These are phyloP conservation scores for Molorchus minor DNA, from an alignment of 2,888 invertebrate species.

Conservation along the genomic window DNA sequence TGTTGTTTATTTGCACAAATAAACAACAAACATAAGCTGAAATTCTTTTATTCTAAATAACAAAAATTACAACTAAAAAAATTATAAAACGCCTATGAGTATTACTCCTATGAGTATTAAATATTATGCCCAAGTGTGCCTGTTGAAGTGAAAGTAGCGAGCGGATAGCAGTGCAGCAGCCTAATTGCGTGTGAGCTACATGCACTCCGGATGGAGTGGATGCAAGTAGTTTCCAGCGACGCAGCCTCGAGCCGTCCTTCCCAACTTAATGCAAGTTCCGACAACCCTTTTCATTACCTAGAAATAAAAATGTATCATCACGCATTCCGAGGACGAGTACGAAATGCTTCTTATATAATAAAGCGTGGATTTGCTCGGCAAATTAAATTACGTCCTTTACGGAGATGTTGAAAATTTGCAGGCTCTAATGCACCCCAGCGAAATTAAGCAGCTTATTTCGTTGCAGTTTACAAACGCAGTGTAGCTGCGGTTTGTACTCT, in stretches of 20 bases:
- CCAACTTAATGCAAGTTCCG: conserved; percentile 61
- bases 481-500: too few relatives aligned
- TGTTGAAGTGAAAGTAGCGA: conserved; percentile 10
- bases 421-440: too few relatives aligned
- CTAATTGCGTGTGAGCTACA: conserved; percentile 46
- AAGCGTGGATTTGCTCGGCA: too few relatives aligned
- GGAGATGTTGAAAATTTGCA: too few relatives aligned
- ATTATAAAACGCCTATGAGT: background rate
- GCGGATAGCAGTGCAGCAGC: background rate
- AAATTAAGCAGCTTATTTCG: too few relatives aligned
- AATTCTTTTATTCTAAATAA: conserved; percentile 6
- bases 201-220: conserved; percentile 61
- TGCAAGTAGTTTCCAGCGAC: conserved; percentile 62
- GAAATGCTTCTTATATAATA: too few relatives aligned
- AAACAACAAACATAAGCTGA: background rate
- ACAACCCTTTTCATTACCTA: conserved; percentile 58
- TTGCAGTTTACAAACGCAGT: too few relatives aligned
- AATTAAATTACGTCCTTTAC: too few relatives aligned
- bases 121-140: conserved; percentile 13
- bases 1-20: background rate
- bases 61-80: conserved; percentile 4
- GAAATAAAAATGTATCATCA: conserved; percentile 26
- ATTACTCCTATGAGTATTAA: background rate
- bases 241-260: conserved; percentile 58
- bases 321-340: background rate